Conservation (phyloP, 1,140 invertebrate species). For the Venustaconcha ellipsiformis region DNA sequence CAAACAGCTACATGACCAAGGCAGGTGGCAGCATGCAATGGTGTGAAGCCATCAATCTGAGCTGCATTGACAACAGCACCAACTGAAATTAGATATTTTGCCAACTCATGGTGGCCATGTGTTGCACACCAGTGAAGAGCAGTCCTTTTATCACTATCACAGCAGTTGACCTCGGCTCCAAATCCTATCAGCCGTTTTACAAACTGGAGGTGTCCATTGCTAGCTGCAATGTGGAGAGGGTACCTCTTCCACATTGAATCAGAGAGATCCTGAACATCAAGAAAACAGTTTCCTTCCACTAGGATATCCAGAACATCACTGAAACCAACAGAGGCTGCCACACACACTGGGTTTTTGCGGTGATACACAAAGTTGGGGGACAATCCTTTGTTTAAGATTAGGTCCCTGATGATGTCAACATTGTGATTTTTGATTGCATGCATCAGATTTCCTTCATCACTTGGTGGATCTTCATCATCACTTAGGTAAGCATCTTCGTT, state of each 20-base stretch:
- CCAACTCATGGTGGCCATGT: conserved; percentile 47
- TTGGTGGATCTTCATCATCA: too few species aligned
- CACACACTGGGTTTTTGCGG: conserved; percentile 41
- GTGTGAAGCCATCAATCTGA: conserved; percentile 59
- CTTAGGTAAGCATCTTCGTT: too few species aligned
- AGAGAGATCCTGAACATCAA: conserved; percentile 31
- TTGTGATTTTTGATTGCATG: conserved; percentile 41
- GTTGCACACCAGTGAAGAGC: conserved; percentile 61
- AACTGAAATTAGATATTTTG: conserved; percentile 42
- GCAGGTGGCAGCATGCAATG: conserved; percentile 57
- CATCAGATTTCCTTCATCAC: conserved; percentile 16
- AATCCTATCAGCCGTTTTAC: conserved; percentile 43
- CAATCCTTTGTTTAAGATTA: conserved; percentile 32
- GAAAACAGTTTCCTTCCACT: conserved; percentile 35
- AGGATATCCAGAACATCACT: conserved; percentile 41
- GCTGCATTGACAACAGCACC: conserved; percentile 54
- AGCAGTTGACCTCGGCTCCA: conserved; percentile 51
- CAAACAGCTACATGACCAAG: conserved; percentile 53
- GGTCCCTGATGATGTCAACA: conserved; percentile 26
- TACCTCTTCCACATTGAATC: conserved; percentile 50
- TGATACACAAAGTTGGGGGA: conserved; percentile 45
- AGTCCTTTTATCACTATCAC: conserved; percentile 57
- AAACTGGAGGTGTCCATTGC: conserved; percentile 46
- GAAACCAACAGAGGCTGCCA: conserved; percentile 37
- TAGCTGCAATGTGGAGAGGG: conserved; percentile 61